Evolutionary conservation across 2,888 invertebrate species (phyloP), one percentile per base, ranked within the genome.

Genomic region (Euplexia lucipara): DNA sequence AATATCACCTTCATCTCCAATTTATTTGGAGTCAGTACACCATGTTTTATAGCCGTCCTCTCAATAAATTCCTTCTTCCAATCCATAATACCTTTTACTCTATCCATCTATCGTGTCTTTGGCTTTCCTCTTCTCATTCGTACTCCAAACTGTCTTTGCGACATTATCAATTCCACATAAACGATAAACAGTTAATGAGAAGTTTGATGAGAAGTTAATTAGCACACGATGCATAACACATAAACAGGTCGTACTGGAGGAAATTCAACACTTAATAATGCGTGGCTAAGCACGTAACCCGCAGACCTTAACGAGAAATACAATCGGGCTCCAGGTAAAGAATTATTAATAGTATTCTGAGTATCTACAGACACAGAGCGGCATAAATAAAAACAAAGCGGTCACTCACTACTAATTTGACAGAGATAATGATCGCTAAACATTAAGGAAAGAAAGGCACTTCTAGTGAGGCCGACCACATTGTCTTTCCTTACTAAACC

Each of bases 371-470:
- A 26, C 22, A 51, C 64, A 70, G 12, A 61, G 54, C 26, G 30
- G 2, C 54, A 60, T 60, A 63, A 32, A 68, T 71, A 58, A 63
- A 66, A 57, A 60, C 45, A 68, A 42, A 67, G 48, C 45, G 47
- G 47, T 62, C 52, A 22, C 10, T 62, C 52, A 22, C 10, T 9
- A 44, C 34, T 74, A 63, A 74, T 61, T 74, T 68, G 32, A 39
- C 53, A 30, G 20, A 75, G 35, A 57, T 57, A 59, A 64, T 37
- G 59, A 44, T 41, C 22, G 34, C 42, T 58, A 51, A 58, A 37
- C 51, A 12, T 45, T 60, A 20, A 64, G 59, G 51, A 70, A 70
- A 78, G 63, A 62, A 70, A 70, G 57, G 47, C 14, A 49, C 5
- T 22, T 7, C 9, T 41, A n/a, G n/a, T n/a, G 67, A 75, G 71